Evolutionary conservation across 2,888 invertebrate species (phyloP).

Genomic region (Tiliacea citrago): DNA sequence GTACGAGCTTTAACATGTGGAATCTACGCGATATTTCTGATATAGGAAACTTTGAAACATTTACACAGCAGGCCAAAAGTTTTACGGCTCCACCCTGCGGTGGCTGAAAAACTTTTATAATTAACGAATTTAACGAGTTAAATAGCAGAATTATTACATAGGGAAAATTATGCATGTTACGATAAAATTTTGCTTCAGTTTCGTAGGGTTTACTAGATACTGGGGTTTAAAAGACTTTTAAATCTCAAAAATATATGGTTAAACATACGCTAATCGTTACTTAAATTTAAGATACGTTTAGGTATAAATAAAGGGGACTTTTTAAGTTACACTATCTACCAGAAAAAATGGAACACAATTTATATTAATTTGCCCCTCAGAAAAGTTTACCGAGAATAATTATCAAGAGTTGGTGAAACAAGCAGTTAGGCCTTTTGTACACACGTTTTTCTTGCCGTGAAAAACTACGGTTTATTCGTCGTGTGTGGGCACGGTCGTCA

Average conservation of each 20-base stretch:
- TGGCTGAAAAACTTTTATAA: slow-evolving; percentile 49
- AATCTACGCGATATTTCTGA: slow-evolving; percentile 43
- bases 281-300: not conserved
- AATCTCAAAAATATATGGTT: too few relatives aligned
- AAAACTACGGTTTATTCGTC: too few relatives aligned
- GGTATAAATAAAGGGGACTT: not conserved
- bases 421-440: too few relatives aligned
- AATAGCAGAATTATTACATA: slow-evolving; percentile 37
- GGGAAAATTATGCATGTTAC: slow-evolving; percentile 20
- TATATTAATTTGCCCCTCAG: not conserved
- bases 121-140: slow-evolving; percentile 52
- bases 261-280: too few relatives aligned
- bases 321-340: not conserved
- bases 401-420: too few relatives aligned
- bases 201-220: not conserved
- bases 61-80: slow-evolving; percentile 40
- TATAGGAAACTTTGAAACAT: slow-evolving; percentile 44
- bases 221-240: not conserved
- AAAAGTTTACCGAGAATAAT: not conserved
- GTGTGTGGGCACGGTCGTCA: too few relatives aligned
- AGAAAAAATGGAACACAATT: not conserved
- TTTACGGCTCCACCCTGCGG: slow-evolving; percentile 31
- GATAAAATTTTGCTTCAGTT: not conserved
- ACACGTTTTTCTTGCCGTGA: too few relatives aligned
- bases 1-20: slow-evolving; percentile 15